Evolutionary conservation across 1,140 invertebrate species (phyloP), one percentile per base, ranked within the genome.

Genomic region (Condylostylus longicornis): DNA sequence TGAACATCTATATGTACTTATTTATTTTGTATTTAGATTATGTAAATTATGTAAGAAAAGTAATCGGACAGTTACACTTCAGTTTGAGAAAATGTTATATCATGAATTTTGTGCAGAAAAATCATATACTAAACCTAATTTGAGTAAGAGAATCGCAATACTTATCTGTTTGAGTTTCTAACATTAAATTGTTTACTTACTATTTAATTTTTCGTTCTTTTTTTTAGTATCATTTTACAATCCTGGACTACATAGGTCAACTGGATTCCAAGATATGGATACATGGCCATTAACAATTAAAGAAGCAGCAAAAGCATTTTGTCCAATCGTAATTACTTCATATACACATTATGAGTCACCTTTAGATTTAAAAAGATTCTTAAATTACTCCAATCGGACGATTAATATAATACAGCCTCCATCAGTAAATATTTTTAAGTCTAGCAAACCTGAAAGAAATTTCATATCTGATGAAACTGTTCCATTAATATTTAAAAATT

Each of bases 401-500:
- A 42, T 71, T 2, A 58, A 69, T 10, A 47, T 72, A 0, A 43
- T 77, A 5, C 34, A 66, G 7, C 62, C 66, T 10, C 67, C 74
- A 0, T 61, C 57, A 18, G 54, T 50, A 23, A 81, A 82, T 58
- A 68, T 68, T 0, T 81, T 74, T 42, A 59, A 73, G 0, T 77
- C 75, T 33, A 57, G 74, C 0, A 69, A 74, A 47, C 77, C 78
- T 1, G 76, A 79, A 44, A 68, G 76, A 22, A 81, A 80, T 51
- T 79, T 81, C 43, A 71, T 81, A 12, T 75, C 74, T 10, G 78
- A 81, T 42, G 68, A 81, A 32, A 66, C 69, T 17, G 67, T 63
- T 13, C 77, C 77, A 0, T 58, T 81, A 14, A 71, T 80, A 41
- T 81, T 75, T 46, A 81, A 80, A 47, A 82, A 81, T 61, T 71